These are phyloP conservation scores for Cyanistes caeruleus DNA, from an alignment of 2,113 vertebrate species.

Conservation along the genomic window DNA sequence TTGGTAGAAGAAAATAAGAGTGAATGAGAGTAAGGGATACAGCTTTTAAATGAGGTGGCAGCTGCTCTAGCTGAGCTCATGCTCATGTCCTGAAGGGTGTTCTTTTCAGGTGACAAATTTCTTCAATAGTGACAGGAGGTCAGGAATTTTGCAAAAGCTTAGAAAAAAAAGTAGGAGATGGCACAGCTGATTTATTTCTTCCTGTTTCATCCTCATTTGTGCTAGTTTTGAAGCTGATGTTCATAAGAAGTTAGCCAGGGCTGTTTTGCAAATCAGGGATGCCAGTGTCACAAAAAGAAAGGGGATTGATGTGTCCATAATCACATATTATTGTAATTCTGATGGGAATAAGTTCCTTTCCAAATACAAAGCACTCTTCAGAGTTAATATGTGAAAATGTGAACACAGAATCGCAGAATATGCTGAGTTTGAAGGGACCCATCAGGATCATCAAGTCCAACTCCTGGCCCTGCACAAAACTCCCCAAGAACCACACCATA, in stretches of 20 bases:
- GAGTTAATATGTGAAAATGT: background rate
- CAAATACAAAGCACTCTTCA: background rate
- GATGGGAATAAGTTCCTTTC: background rate
- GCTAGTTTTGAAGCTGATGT: background rate
- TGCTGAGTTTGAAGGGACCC: background rate
- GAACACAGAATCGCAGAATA: background rate
- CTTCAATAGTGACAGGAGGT: background rate
- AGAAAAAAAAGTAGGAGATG: background rate
- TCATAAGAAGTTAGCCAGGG: background rate
- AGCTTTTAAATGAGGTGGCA: background rate
- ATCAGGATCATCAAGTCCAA: rapidly evolving
- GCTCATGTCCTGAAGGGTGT: background rate
- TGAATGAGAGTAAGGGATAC: background rate
- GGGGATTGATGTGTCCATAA: background rate
- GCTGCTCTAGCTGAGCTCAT: background rate
- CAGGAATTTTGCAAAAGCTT: background rate
- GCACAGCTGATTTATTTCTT: background rate
- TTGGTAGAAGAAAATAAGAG: background rate
- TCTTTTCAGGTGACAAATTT: background rate
- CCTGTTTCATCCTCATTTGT: background rate
- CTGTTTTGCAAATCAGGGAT: background rate
- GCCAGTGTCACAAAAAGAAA: background rate
- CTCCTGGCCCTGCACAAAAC: background rate
- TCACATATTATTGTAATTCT: background rate
- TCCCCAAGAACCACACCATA: background rate